Base-by-base conservation (phyloP, 2,113 vertebrate genomes). In the Chelonoidis abingdonii region DNA sequence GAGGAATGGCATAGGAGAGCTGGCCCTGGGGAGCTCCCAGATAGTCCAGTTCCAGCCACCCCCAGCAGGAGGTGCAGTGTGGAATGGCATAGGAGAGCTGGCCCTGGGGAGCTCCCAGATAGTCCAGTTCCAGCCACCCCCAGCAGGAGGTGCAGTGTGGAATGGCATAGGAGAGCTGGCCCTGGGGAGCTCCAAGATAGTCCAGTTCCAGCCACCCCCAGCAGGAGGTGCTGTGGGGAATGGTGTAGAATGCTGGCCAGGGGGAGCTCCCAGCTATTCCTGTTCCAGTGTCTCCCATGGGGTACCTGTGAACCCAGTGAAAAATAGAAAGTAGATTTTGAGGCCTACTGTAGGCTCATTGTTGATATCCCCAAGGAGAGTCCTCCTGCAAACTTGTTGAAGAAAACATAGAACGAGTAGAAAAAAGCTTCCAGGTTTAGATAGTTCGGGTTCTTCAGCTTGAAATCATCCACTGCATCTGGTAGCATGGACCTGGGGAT, bases 351-450 rank as follows among this genome's bases (percentile, higher is more conserved):
- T 86, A 98, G 95, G n/a, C 94, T 97, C 97, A 99, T 80, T 27
- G 98, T 98, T 2, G 98, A 98, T 94, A 98, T 94, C 89, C 98
- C 98, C 38, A 93, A 96, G 1, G 98, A 97, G 57, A 98, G 94
- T 29, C 99, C 98, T 38, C 98, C 98, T 1, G 98, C 98, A n/a
- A 99, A 97, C 97, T 99, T 99, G 86, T 93, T 98, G 97, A 98
- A 98, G 98, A 99, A 98, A 62, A 98, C 97, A 0, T 98, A 99
- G 80, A 98, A 98, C 0, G 99, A 98, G 96, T 98, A 98, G 96
- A 98, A 98, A 91, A 99, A 92, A 35, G 98, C 96, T 96, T 99
- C 98, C 95, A 98, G 92, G 94, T 98, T 98, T 49, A 72, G 96
- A 90, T 95, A 98, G 80, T 84, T 86, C 1, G 98, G 98, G 86